Evolutionary conservation across 2,113 vertebrate genomes (phyloP), one percentile per base, ranked within the genome.

Genomic region (Uropsilus gracilis): DNA sequence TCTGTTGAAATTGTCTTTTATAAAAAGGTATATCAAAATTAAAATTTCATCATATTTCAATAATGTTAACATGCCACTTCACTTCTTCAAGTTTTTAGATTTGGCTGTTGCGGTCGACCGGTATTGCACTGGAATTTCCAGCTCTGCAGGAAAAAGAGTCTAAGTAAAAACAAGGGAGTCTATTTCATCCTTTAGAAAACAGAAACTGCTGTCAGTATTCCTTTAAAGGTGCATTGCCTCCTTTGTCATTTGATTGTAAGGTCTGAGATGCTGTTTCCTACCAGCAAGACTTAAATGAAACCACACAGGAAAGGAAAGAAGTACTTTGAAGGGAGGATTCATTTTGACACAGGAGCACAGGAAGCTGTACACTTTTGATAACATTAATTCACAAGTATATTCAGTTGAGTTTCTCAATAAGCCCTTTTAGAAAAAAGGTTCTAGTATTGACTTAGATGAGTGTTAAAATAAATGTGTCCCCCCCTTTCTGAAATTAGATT

Each of bases 401-500:
- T 94, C 68, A 57, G 86, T 92, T 83, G 34, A 80, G 75, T 82
- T 95, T 95, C 90, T 97, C 72, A 91, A 86, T 63, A 94, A 95
- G 76, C 1, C 11, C 75, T 68, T 61, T 3, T 5, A 89, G 37
- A 95, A 72, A 93, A 94, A 95, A 94, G 71, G 46, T 61, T 73
- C 93, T 91, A 46, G 39, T 88, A 73, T 90, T 90, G 80, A 90
- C 48, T 85, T 94, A 89, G 92, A 80, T 80, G 85, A 76, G n/a
- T 94, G 81, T 82, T 96, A 85, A 97, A 97, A 97, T 96, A 95
- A 91, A 91, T 94, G 89, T 90, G 53, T 39, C 24, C 22, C 22
- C 3, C 16, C 37, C 17, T 22, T 32, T 46, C 92, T 89, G 90
- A 96, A 97, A 96, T 94, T 94, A 97, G 96, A 97, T 97, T 94